Base-by-base conservation (phyloP, 1,140 invertebrate species). In the Calycopis cecrops region DNA sequence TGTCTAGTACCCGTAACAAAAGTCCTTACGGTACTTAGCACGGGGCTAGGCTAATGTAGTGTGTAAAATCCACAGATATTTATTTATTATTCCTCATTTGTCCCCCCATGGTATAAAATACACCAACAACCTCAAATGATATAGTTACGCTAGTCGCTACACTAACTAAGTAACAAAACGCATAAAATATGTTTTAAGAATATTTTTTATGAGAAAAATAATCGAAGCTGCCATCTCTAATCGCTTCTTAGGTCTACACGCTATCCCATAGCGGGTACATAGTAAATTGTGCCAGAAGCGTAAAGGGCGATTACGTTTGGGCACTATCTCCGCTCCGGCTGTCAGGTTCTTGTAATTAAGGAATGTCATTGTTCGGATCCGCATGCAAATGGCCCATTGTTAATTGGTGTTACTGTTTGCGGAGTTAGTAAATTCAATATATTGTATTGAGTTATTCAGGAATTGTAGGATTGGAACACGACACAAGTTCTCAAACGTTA, bases 251-350 rank as follows among this genome's bases (percentile, higher is more conserved):
- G 28, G 8, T 44, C 52, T 53, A 40, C 11, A 21, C 12, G 14
- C 48, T 9, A 53, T 35, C 38, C 61, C 63, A 55, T 71, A 71
- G 65, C 69, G 61, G 67, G 71, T 18, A 59, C 37, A 50, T 49
- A 60, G 48, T 62, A 67, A 72, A 71, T 74, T 65, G 60, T 48
- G 48, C 54, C 62, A 35, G 60, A 65, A 68, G 72, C 72, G 70
- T 73, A 70, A 75, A 75, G 65, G 62, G 62, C 57, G 48, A 57
- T 61, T 63, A 69, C 69, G 67, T 69, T 68, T 73, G 53, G 62
- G 55, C 52, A 53, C 63, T 74, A 76, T 78, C 73, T 65, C 37
- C 48, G 52, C 60, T 60, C 16, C 14, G 59, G 59, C 17, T 57
- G 57, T 62, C 55, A 49, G 17, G 18, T 38, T 35, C 40, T 49